Percentiles rank a stretch among this genome's conserved stretches.
Evolutionary conservation across 2,797 vertebrate genomes (phyloP).

Genomic region (Gambelia wislizenii): DNA sequence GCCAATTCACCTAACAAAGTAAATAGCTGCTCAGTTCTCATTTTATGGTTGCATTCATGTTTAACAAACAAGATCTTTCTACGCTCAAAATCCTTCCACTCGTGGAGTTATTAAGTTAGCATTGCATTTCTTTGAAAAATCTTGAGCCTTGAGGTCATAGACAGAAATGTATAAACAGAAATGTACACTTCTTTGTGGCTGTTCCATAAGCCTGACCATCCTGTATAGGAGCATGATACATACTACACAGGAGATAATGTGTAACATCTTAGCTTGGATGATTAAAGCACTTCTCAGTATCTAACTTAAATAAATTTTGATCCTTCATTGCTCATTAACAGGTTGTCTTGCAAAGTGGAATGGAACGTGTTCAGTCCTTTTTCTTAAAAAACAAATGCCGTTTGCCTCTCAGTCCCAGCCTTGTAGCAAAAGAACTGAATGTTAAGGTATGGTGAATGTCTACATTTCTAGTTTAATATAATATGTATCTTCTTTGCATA

Average conservation of each 20-base stretch:
- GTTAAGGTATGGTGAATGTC: slow-evolving; percentile 85
- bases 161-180: neutral
- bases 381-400: slow-evolving; percentile 91
- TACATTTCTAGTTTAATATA: slow-evolving; percentile 7
- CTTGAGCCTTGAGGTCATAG: neutral
- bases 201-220: neutral
- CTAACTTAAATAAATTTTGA: neutral
- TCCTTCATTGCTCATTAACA: slow-evolving; percentile 52
- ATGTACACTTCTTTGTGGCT: neutral
- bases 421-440: slow-evolving; percentile 94
- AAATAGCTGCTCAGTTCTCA: neutral
- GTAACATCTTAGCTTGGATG: neutral
- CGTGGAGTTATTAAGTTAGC: neutral
- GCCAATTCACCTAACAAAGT: neutral
- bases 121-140: neutral
- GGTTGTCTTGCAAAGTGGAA: slow-evolving; percentile 90
- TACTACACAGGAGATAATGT: too few relatives aligned
- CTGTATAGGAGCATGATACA: too few relatives aligned
- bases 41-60: neutral
- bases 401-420: slow-evolving; percentile 93
- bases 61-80: neutral
- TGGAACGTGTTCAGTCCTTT: slow-evolving; percentile 92
- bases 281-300: neutral
- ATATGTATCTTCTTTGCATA: neutral
- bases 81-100: neutral